Base-by-base conservation (phyloP, 2,797 vertebrate species). In the Lemur catta region DNA sequence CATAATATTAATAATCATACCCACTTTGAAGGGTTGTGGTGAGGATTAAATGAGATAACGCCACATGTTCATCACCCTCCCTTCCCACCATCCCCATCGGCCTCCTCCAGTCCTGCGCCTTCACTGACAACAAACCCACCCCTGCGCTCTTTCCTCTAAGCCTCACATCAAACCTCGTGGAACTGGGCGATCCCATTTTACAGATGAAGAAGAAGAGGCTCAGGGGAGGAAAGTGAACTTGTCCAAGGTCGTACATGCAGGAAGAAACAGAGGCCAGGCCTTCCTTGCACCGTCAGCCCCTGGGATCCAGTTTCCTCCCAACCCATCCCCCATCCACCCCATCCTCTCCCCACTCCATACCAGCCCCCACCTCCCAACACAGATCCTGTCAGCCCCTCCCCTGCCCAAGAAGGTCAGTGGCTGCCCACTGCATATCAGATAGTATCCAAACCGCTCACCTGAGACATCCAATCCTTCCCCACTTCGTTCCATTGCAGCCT, bases 181-280 rank as follows among this genome's bases (percentile, higher is more conserved):
- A 71, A 33, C 28, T 8, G 28, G 82, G 2, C 2, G 1, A 48
- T n/a, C 43, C 65, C 78, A 43, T 80, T 87, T 80, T 24, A 79
- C 79, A 94, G 80, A 78, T 15, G 48, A 74, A 50, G 65, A 92
- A 38, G 59, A 33, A 76, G 79, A 72, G 61, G 33, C 41, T 38
- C 22, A 17, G 11, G 52, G 55, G 26, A 90, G 6, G n/a, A 75
- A 67, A n/a, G 18, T 55, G 71, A 63, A 63, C 52, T 38, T 38
- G 33, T 48, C 59, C 57, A 17, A 84, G 69, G 91, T 30, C 12
- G 4, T 38, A 57, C 46, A 7, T 18, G 18, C 22, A 63, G 35
- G 52, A 91, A 72, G 52, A 7, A 41, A 46, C 85, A 65, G 43
- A 91, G 81, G 28, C 75, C 15, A 76, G 18, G 59, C 35, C 33